Evolutionary conservation across 2,888 invertebrate genomes (phyloP).

Genomic region (Melikaiella ostensackeni): DNA sequence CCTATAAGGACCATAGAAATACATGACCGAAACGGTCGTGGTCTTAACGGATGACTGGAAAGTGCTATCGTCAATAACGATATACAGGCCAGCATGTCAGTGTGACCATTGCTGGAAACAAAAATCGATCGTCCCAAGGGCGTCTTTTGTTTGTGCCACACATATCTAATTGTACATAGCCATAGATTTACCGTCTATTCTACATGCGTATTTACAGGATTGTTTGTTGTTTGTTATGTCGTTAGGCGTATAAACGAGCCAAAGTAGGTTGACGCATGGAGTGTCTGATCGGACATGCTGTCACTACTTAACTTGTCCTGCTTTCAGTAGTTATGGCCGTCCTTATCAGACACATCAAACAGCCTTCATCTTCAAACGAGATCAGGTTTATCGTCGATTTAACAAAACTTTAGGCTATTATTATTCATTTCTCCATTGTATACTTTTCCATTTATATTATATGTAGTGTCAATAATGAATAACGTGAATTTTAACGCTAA

Average conservation of each 20-base stretch:
- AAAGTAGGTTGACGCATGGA: conserved; percentile 38
- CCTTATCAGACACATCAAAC: not conserved
- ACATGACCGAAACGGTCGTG: conserved; percentile 51
- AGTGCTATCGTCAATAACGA: conserved; percentile 53
- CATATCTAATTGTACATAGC: conserved; percentile 54
- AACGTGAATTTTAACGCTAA: no score
- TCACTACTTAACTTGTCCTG: not conserved
- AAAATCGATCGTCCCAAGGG: conserved; percentile 59
- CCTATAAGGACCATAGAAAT: conserved; percentile 54
- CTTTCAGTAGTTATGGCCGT: not conserved
- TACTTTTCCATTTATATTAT: no score
- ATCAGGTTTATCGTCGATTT: no score
- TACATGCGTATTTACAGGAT: conserved; percentile 37
- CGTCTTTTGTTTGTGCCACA: conserved; percentile 43
- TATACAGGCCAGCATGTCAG: conserved; percentile 33
- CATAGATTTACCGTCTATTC: conserved; percentile 23
- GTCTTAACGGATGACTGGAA: conserved; percentile 52
- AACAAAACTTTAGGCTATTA: no score
- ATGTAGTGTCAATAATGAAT: no score
- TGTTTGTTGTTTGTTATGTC: conserved; percentile 32
- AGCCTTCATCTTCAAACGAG: no score
- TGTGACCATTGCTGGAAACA: conserved; percentile 45
- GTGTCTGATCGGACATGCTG: not conserved
- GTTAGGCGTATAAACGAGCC: conserved; percentile 3
- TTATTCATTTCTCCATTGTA: no score